Base-by-base conservation (phyloP, 2,113 vertebrate species). In the Carollia perspicillata region DNA sequence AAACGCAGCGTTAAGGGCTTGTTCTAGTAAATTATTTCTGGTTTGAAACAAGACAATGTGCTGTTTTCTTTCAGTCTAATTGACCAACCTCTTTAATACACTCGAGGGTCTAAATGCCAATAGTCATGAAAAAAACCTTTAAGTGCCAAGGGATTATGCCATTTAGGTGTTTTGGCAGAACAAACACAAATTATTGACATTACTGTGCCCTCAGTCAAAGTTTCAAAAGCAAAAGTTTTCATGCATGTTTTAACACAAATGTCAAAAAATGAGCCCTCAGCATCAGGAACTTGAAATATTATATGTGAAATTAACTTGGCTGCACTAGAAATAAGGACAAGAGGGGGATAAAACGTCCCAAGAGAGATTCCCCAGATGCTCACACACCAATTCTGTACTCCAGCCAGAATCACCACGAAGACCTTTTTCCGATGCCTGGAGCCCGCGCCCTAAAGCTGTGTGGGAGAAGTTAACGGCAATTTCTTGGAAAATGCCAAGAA, bases 41-140 rank as follows among this genome's bases (percentile, higher is more conserved):
- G 74, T 81, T 95, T 93, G 9, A 96, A 89, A 55, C 77, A 71
- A 96, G 28, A 89, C 75, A 84, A 5, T 35, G 23, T 84, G 74
- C 63, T 96, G n/a, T 87, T 87, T 92, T 77, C 79, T 91, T 80
- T 71, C n/a, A 2, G 17, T 55, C 71, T 85, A 65, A 60, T 91
- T 89, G 93, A 22, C 26, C 16, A 69, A 10, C 20, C 14, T 66
- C 12, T 71, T 53, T 68, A 60, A 79, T 5, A 53, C 2, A 35
- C 30, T 72, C 20, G 47, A 65, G 33, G 17, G 22, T 75, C 42
- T 92, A 35, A 74, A 77, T 72, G 84, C 35, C 55, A 86, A 5
- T 33, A 69, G 65, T 16, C 60, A 23, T 35, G 35, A 49, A 49
- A 22, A 65, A 87, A 81, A 69, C 5, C 44, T 30, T 72, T 47